These are phyloP conservation scores for Anabas testudineus DNA, from an alignment of 2,797 vertebrate genomes.

Conservation along the genomic window DNA sequence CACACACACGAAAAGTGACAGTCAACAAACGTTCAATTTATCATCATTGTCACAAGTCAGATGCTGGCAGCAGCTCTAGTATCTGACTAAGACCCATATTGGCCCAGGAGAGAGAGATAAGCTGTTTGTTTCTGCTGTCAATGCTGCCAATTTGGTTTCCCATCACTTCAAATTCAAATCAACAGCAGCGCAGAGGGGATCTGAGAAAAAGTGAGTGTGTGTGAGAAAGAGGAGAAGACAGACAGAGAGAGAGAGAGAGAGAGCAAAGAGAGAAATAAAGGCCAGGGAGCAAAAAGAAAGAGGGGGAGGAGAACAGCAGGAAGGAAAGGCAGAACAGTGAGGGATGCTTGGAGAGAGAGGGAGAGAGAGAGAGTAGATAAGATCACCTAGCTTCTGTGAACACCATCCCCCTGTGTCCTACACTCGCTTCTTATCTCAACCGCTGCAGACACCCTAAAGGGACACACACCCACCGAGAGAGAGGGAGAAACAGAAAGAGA, in stretches of 20 bases:
- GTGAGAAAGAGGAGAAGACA: constrained; percentile 14
- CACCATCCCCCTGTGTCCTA: constrained; percentile 87
- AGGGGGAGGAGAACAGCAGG: constrained; percentile 61
- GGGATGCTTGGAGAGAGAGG: constrained; percentile 59
- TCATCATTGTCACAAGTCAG: constrained; percentile 81
- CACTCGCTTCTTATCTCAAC: constrained; percentile 85
- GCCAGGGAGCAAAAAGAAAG: constrained; percentile 53
- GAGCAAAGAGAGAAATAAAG: constrained; percentile 45
- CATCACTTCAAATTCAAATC: constrained; percentile 84
- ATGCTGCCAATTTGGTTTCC: constrained; percentile 83
- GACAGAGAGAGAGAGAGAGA: constrained; percentile 19
- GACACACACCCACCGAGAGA: constrained; percentile 79
- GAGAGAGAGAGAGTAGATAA: constrained; percentile 76
- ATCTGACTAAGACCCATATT: constrained; percentile 80
- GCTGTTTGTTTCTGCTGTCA: constrained; percentile 84
- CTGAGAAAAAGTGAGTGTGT: constrained; percentile 63
- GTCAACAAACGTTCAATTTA: constrained; percentile 80
- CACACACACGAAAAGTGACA: constrained; percentile 56
- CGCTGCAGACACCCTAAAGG: constrained; percentile 85
- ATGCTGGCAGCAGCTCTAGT: constrained; percentile 75
- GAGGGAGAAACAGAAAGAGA: constrained; percentile 45
- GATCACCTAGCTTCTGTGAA: constrained; percentile 87
- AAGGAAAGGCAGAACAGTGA: constrained; percentile 62
- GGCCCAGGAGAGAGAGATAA: constrained; percentile 82
- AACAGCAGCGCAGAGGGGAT: constrained; percentile 79